These are phyloP conservation scores for Phoebastria nigripes DNA, from an alignment of 2,797 vertebrate species.

Conservation along the genomic window DNA sequence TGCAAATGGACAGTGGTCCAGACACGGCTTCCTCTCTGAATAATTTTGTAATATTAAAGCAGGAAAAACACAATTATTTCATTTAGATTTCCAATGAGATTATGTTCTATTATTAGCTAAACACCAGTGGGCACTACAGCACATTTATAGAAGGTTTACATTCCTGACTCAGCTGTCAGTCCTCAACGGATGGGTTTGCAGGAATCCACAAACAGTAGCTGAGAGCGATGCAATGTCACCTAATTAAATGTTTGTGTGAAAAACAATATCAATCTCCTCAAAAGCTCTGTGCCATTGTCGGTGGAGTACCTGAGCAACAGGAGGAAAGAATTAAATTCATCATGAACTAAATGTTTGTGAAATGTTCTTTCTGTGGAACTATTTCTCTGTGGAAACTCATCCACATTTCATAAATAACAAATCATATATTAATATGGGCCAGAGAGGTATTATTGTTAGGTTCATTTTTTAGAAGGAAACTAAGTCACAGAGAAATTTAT, in stretches of 20 bases:
- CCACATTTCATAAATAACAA: background rate
- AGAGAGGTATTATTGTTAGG: background rate
- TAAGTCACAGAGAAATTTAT: background rate
- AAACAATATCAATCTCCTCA: background rate
- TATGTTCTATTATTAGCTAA: background rate
- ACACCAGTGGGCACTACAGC: background rate
- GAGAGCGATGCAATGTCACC: background rate
- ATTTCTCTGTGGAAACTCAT: background rate
- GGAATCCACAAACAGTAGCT: background rate
- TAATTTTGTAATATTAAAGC: background rate
- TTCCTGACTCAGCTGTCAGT: background rate
- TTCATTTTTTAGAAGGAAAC: background rate
- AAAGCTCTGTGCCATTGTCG: background rate
- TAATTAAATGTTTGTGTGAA: slow-evolving; percentile 7
- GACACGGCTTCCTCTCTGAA: background rate
- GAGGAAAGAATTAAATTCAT: background rate
- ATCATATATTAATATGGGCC: background rate
- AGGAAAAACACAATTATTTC: background rate
- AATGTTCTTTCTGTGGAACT: background rate
- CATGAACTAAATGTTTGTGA: background rate
- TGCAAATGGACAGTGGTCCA: background rate
- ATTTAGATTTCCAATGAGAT: background rate
- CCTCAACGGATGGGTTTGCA: background rate
- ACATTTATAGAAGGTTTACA: background rate
- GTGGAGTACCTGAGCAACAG: background rate